Evolutionary conservation across 2,113 vertebrate species (phyloP).

Genomic region (Eclectus roratus): DNA sequence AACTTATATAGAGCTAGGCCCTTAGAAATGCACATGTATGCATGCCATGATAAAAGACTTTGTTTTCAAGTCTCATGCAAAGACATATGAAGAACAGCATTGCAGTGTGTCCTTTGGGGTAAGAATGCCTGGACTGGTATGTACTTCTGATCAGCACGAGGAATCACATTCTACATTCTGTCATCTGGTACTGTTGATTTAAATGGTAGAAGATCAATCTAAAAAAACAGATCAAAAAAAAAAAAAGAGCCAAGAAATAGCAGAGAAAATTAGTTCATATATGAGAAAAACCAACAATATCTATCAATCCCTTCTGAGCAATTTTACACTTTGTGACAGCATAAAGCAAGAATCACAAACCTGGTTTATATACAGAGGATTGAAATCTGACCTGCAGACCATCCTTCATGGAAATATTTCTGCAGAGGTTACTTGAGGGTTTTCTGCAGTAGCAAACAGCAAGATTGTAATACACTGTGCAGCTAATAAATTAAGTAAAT

Average conservation of each 20-base stretch:
- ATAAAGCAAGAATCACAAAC: not conserved
- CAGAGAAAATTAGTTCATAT: not conserved
- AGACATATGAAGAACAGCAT: not conserved
- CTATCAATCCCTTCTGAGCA: not conserved
- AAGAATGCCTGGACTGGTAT: rapidly evolving
- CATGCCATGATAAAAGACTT: not conserved
- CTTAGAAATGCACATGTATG: not conserved
- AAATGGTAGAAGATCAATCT: not conserved
- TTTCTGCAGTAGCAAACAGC: not conserved
- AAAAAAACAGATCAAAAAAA: not conserved
- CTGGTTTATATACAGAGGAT: not conserved
- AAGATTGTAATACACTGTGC: not conserved
- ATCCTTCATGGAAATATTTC: not conserved
- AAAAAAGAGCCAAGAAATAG: not conserved
- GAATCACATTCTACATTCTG: not conserved
- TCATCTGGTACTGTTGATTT: not conserved
- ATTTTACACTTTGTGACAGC: not conserved
- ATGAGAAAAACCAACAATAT: not conserved
- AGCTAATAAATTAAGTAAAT: not conserved
- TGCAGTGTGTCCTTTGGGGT: not conserved
- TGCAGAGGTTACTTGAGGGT: not conserved
- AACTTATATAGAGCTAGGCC: not conserved
- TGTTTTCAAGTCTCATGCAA: not conserved
- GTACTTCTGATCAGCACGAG: not conserved
- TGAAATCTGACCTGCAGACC: not conserved